Base-by-base conservation (phyloP, 2,113 vertebrate species). In the Sialia sialis region DNA sequence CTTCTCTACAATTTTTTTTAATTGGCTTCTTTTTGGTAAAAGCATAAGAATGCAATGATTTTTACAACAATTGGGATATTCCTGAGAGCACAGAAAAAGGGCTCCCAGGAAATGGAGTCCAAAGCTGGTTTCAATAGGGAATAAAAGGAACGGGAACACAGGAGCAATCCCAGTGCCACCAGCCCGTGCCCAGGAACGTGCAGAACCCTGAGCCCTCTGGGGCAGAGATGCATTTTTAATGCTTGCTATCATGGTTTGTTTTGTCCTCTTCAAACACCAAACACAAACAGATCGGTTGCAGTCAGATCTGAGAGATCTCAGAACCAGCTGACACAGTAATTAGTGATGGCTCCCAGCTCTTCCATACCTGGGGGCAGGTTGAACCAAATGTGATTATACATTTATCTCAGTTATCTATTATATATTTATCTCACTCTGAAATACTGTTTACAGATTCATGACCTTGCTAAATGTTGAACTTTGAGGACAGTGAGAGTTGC, bases 381-480 rank as follows among this genome's bases (percentile, higher is more conserved):
- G 77, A 30, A 59, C 83, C 8, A 9, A 32, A 55, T 38, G 72
- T 4, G 38, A 86, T 89, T 77, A 91, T 30, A 32, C 34, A 89
- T 94, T 94, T 92, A 93, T 84, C 77, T 93, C 25, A 30, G 51
- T 79, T 73, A 84, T 79, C 58, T 68, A 60, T 84, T 73, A 70
- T 58, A 64, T 60, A 78, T 82, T 86, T 83, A 69, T 66, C 59
- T 91, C 62, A 8, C 44, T 68, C 60, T 48, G 22, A 85, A 93
- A 81, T 5, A 13, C 27, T 68, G 30, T 75, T 88, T 90, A 81
- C 59, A 78, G 30, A 96, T 89, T 91, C 38, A 87, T 83, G 67
- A 43, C 55, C 78, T 81, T 22, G 55, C 32, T 41, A 69, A 52
- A 63, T 49, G 77, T 5, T 43, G 49, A 85, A 30, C 59, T 63